Percentiles rank a stretch among this genome's conserved stretches.
These are phyloP conservation scores for Leptopilina syphax DNA, from an alignment of 2,888 invertebrate species.

Conservation along the genomic window DNA sequence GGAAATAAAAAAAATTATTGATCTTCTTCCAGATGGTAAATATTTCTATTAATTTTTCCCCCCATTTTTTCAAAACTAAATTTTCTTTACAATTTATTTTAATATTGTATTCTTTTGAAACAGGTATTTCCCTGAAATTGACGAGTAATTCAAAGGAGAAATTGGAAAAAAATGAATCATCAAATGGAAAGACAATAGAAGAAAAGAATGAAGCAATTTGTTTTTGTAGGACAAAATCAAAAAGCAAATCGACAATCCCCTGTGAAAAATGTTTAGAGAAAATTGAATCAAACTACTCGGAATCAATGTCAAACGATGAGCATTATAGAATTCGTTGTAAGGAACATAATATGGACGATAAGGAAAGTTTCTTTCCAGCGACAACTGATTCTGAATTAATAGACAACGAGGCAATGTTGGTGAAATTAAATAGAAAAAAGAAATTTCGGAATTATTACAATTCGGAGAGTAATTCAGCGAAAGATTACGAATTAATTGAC, in stretches of 20 bases:
- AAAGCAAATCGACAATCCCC: no score
- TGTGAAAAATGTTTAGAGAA: slow-evolving; percentile 7
- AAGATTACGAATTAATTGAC: slow-evolving; percentile 32
- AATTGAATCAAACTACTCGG: neutral
- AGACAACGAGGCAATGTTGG: neutral
- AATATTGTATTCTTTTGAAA: no score
- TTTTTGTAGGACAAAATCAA: neutral
- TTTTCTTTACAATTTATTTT: no score
- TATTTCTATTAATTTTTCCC: no score
- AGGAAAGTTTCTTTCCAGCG: slow-evolving; percentile 27
- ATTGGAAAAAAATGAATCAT: neutral
- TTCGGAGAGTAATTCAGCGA: slow-evolving; percentile 14
- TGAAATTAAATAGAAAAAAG: neutral
- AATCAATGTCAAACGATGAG: slow-evolving; percentile 21
- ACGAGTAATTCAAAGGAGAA: neutral
- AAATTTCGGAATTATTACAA: slow-evolving; percentile 3
- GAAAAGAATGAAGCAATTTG: neutral
- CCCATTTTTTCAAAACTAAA: no score
- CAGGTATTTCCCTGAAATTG: neutral
- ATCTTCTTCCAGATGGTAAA: no score
- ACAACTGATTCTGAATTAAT: slow-evolving; percentile 37
- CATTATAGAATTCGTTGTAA: slow-evolving; percentile 15
- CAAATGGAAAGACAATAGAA: neutral
- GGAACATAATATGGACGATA: slow-evolving; percentile 14
- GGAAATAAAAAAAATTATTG: neutral